These are phyloP conservation scores for Cheilosia pagana DNA, from an alignment of 2,888 invertebrate genomes.

Conservation along the genomic window DNA sequence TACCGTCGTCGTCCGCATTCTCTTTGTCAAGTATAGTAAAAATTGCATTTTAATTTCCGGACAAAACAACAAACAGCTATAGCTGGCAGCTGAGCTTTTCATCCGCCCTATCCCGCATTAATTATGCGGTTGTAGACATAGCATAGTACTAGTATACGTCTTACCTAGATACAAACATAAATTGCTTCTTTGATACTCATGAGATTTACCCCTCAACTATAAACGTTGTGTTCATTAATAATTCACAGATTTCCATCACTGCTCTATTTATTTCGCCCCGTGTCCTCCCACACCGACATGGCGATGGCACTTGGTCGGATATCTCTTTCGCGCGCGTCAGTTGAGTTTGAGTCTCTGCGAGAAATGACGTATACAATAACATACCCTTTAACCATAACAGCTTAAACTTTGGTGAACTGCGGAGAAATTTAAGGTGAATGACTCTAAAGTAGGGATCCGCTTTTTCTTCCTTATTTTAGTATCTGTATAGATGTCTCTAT, in stretches of 20 bases:
- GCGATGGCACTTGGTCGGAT: constrained; percentile 52
- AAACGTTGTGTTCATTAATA: constrained; percentile 69
- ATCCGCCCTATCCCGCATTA: background rate
- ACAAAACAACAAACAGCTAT: constrained; percentile 37
- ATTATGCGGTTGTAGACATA: constrained; percentile 41
- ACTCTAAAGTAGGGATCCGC: constrained; percentile 60
- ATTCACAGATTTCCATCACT: constrained; percentile 64
- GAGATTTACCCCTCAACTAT: constrained; percentile 61
- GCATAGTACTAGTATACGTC: constrained; percentile 18
- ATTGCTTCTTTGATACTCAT: constrained; percentile 62
- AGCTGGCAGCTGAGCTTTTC: constrained; percentile 34
- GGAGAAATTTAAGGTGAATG: constrained; percentile 72
- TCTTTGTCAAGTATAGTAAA: constrained; percentile 7
- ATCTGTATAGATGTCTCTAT: constrained; percentile 12
- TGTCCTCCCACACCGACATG: constrained; percentile 14
- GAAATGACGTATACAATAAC: constrained; percentile 9
- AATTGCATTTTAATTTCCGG: constrained; percentile 20
- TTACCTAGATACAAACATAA: constrained; percentile 59
- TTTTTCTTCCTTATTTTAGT: constrained; percentile 44
- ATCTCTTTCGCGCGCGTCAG: background rate
- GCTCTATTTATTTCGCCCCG: constrained; percentile 20
- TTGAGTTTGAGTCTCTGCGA: constrained; percentile 4
- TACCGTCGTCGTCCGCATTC: background rate
- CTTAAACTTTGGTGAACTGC: constrained; percentile 69
- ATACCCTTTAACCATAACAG: constrained; percentile 52